Evolutionary conservation across 2,888 invertebrate genomes (phyloP), one percentile per base, ranked within the genome.

Genomic region (Carpatolechia fugitivella): DNA sequence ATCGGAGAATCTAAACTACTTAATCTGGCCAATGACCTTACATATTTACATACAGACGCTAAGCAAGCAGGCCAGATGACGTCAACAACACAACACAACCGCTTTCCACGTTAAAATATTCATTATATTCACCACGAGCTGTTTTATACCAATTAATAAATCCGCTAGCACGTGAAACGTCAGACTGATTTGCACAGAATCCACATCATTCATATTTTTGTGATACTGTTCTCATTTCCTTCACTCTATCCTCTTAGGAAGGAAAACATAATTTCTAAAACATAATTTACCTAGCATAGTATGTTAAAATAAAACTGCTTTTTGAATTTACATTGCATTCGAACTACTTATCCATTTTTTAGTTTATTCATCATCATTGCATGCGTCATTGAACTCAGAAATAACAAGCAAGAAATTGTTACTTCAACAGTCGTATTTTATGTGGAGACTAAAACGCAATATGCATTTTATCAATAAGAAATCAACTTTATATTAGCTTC

Each of bases 71-170:
- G 44, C 29, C 44, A 20, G 20, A 7, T 44, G 44, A 44, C 44
- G 44, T 44, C 44, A 44, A 6, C 44, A 29, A 24, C 24, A 44
- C 29, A 44, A 24, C 24, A 44, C 44, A n/a, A 44, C 44, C 44
- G 44, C 44, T 44, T 44, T 44, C 44, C 44, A 44, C 44, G 44
- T 20, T 44, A 44, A 44, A 44, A 44, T 44, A 44, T 44, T 44
- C 29, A 44, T 44, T 29, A 29, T 18, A 44, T 44, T 44, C 44
- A 44, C 29, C 29, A 13, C 44, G 10, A 44, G 44, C 29, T 44
- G 29, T 29, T 44, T 44, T 24, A 44, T 29, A 29, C 29, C 44
- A 44, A 44, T 44, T 44, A 44, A 44, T 44, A 29, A 44, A 29
- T 44, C 44, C 24, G 29, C 29, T 29, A 44, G 44, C 24, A 29